Base-by-base conservation (phyloP, 2,797 vertebrate genomes). In the Pipistrellus pipistrellus region DNA sequence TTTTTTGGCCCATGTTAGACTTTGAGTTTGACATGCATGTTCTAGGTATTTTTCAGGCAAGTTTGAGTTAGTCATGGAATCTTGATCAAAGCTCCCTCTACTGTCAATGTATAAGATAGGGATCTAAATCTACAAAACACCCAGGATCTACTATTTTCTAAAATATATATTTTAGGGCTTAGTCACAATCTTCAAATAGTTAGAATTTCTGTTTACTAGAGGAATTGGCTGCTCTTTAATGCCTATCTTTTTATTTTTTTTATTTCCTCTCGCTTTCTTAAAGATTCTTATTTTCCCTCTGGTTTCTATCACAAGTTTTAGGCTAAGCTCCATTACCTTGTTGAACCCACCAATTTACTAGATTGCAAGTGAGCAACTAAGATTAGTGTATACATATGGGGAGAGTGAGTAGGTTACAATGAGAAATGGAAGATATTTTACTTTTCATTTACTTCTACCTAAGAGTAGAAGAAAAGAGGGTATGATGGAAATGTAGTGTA, bases 271-370 rank as follows among this genome's bases (percentile, higher is more conserved):
- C 18, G 23, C 14, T 20, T 93, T 87, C 10, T 87, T 85, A 20
- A 73, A 73, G 25, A 48, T 55, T 59, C 12, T 82, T 71, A 69
- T 73, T 91, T 93, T 88, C 68, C 66, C 55, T 85, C 76, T 80
- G 25, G 18, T 91, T 93, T 78, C 32, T 80, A 14, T 51, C 71
- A 41, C 59, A 80, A 75, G 12, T 71, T 72, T 18, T 71, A 81
- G 62, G 25, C 62, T 86, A 89, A 89, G 69, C 7, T 59, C 21
- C n/a, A 25, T 90, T 72, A 78, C 27, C 21, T 21, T 80, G 12
- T 73, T 88, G 57, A 94, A 75, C 41, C 73, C 11, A 68, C 41
- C 21, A 77, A 23, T 91, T 95, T 69, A 72, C 48, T 77, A 77
- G n/a, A 93, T 87, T 93, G 30, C 77, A 91, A 51, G 66, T n/a